These are phyloP conservation scores for Turritopsis rubra DNA, from an alignment of 30 jellyfish, hydroid and myxozoan species.

Conservation along the genomic window DNA sequence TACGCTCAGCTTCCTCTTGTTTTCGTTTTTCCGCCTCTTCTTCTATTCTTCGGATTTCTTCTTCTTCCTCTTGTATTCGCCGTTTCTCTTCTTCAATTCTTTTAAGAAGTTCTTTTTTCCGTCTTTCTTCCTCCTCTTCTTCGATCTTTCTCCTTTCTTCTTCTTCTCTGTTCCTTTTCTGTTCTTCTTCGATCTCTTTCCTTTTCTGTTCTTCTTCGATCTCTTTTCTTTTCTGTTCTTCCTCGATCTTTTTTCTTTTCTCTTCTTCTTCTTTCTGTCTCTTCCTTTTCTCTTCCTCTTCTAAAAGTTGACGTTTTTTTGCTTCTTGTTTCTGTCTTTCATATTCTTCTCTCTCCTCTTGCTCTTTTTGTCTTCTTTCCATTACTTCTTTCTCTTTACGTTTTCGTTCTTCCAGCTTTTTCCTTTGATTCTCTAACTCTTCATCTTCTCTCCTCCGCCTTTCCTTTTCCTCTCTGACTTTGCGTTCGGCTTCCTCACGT, in stretches of 20 bases:
- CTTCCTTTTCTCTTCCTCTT: background rate
- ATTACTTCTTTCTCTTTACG: background rate
- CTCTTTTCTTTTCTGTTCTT: background rate
- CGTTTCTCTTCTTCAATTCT: background rate
- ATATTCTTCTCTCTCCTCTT: background rate
- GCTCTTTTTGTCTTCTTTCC: background rate
- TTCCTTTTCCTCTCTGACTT: background rate
- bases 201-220: background rate
- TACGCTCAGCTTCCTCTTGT: conserved; percentile 5
- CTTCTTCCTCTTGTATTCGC: background rate
- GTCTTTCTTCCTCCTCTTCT: background rate
- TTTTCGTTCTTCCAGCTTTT: background rate
- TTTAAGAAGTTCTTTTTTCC: background rate
- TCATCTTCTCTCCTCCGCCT: conserved; percentile 1
- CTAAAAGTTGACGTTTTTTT: background rate
- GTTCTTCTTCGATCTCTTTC: background rate
- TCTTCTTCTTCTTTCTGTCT: background rate
- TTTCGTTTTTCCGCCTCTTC: background rate
- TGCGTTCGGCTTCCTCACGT: too few species aligned
- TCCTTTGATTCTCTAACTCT: background rate
- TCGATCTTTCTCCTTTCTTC: background rate
- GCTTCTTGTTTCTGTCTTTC: background rate
- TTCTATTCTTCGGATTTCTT: background rate
- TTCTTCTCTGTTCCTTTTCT: background rate
- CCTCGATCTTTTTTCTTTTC: background rate